Base-by-base conservation (phyloP, 2,113 vertebrate genomes). In the Ctenomys sociabilis region DNA sequence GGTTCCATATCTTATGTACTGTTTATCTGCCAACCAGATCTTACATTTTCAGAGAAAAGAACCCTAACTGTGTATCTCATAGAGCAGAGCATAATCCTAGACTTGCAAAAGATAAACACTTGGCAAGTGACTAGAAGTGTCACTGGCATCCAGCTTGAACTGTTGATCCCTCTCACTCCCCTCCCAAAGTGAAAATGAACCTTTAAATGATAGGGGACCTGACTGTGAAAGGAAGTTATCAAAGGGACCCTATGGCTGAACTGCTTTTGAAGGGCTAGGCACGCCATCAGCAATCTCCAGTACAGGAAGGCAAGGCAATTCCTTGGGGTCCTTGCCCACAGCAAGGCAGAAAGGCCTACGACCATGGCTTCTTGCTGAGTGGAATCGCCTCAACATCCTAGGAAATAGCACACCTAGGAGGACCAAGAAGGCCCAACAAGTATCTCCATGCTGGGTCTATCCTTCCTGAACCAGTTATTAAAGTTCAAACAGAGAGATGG, bases 21-120 rank as follows among this genome's bases (percentile, higher is more conserved):
- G 61, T 45, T 84, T 68, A 37, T 70, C 64, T 95, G 88, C 32
- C 85, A 93, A 52, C 77, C 77, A 92, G 30, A 57, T 49, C 87
- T 94, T 9, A 87, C 43, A n/a, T 37, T 86, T 88, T 90, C 87
- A 83, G 77, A 72, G 3, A 17, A 22, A 16, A 88, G 24, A 88
- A 57, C 19, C 59, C 78, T 24, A 83, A 64, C 75, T 85, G 32
- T 13, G 35, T 82, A 73, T 91, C 66, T 86, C 78, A 73, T 14
- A 16, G 32, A 91, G 22, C 26, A 78, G 0, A 11, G 40, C 57
- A 52, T 49, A 82, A 92, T 35, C 49, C 61, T 43, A 40, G 57
- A 57, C 30, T 70, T 7, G 54, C 30, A 70, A 96, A 80, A 96
- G 52, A 54, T 80, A 40, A 64, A 88, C 2, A 85, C 82, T 90